Base-by-base conservation (phyloP, 2,888 invertebrate genomes). In the Ellobium chinense region DNA sequence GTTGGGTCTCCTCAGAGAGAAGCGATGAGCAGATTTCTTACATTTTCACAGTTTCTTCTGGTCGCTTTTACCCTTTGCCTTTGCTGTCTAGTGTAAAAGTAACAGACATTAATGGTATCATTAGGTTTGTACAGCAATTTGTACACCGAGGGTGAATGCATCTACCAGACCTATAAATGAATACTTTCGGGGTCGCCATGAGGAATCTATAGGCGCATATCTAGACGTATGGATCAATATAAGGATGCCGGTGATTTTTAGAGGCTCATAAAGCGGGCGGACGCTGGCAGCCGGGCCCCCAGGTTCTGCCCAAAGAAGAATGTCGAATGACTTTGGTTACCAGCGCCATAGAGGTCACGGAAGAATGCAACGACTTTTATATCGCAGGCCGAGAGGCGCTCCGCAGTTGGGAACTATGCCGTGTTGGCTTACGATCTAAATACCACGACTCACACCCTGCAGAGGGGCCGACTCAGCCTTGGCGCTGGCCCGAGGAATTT, bases 41-140 rank as follows among this genome's bases (percentile, higher is more conserved):
- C 31, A 4, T 29, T 63, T 12, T 63, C 12, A 2, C 36, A 21
- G 4, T 21, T 34, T 21, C 54, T 70, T 24, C 46, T 54, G 9
- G 24, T 70, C 27, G 34, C 54, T 46, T 27, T 70, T n/a, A 29
- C 37, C 21, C 69, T 69, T 12, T 69, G 4, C 34, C 39, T 39
- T n/a, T 37, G n/a, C 37, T 18, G n/a, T 39, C 24, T 37, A 12
- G 63, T 3, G 63, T 24, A 63, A 63, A 63, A 29, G 29, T 29
- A 63, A 31, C 27, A 24, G 63, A 63, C 63, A 63, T 63, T 63
- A 63, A 63, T 63, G 63, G 63, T 29, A 63, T 63, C 31, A 63
- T 63, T 18, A 63, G 63, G 63, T 24, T 63, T 63, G 12, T 63
- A 27, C 60, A 24, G 29, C 63, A 24, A 46, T 12, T 7, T 18